Evolutionary conservation across 1,140 invertebrate species (phyloP).

Genomic region (Eufriesea mexicana): DNA sequence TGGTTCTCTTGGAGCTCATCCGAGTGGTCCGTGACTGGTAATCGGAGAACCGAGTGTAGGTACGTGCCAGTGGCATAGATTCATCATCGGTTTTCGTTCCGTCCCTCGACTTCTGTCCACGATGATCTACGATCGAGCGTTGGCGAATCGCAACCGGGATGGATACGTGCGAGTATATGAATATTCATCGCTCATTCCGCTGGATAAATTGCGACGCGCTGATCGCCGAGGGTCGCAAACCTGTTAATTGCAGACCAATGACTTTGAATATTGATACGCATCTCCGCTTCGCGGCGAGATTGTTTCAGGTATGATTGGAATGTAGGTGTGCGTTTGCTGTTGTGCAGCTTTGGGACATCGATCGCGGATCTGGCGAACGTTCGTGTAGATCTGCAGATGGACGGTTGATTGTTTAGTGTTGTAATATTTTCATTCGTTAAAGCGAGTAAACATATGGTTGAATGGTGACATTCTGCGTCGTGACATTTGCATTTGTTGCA

Average conservation of each 20-base stretch:
- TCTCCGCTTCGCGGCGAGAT: neutral
- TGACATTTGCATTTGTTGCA: no score
- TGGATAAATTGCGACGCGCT: slow-evolving; percentile 56
- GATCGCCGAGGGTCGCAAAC: slow-evolving; percentile 36
- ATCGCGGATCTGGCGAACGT: neutral
- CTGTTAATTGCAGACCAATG: slow-evolving; percentile 41
- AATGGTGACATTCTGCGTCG: no score
- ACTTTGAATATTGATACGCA: slow-evolving; percentile 32
- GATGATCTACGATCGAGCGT: slow-evolving; percentile 56
- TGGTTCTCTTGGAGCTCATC: slow-evolving; percentile 38
- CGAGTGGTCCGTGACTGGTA: slow-evolving; percentile 40
- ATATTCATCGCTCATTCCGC: slow-evolving; percentile 54
- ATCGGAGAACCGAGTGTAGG: slow-evolving; percentile 35
- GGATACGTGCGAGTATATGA: slow-evolving; percentile 43
- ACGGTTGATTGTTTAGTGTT: no score
- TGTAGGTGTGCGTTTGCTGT: neutral
- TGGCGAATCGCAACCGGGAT: slow-evolving; percentile 47
- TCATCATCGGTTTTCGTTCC: slow-evolving; percentile 33
- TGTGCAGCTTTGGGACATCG: neutral
- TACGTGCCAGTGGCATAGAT: neutral
- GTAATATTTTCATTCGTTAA: neutral
- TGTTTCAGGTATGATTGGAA: slow-evolving; percentile 1
- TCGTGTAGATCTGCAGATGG: neutral
- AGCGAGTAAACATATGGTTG: no score
- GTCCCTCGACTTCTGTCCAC: slow-evolving; percentile 14